These are phyloP conservation scores for Trinectes maculatus DNA, from an alignment of 2,113 vertebrate species.

Conservation along the genomic window DNA sequence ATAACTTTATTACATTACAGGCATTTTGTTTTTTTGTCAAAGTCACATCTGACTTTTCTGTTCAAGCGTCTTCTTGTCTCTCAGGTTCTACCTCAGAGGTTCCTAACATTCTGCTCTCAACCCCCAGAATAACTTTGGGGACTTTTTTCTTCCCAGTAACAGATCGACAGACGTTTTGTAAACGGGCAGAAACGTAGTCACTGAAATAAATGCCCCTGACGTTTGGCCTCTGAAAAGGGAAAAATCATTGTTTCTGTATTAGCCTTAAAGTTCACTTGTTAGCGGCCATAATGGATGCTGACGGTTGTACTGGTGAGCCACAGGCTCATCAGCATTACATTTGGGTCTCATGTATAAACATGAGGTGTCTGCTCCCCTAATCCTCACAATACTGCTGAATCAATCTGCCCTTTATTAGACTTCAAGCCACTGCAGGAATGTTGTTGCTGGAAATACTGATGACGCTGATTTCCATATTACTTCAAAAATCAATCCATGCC, in stretches of 20 bases:
- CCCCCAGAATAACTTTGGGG: too few species aligned
- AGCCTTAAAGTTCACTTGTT: conserved; percentile 34
- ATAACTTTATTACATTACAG: not conserved
- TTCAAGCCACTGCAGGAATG: conserved; percentile 34
- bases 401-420: conserved; percentile 64
- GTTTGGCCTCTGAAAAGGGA: too few species aligned
- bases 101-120: too few species aligned
- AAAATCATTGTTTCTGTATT: conserved; percentile 12
- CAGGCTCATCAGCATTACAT: conserved; percentile 65
- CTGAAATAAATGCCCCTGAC: too few species aligned
- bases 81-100: too few species aligned
- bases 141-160: too few species aligned
- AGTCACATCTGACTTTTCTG: too few species aligned
- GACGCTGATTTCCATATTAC: conserved; percentile 60
- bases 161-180: too few species aligned
- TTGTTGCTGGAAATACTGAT: conserved; percentile 49
- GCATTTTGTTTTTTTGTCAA: too few species aligned
- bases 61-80: too few species aligned
- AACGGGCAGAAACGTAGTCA: too few species aligned
- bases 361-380: conserved; percentile 59
- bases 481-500: conserved; percentile 34
- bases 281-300: conserved; percentile 50
- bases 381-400: conserved; percentile 63
- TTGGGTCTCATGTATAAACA: conserved; percentile 75
- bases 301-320: conserved; percentile 30